Evolutionary conservation across 2,797 vertebrate genomes (phyloP).

Genomic region (Synaphobranchus kaupii): DNA sequence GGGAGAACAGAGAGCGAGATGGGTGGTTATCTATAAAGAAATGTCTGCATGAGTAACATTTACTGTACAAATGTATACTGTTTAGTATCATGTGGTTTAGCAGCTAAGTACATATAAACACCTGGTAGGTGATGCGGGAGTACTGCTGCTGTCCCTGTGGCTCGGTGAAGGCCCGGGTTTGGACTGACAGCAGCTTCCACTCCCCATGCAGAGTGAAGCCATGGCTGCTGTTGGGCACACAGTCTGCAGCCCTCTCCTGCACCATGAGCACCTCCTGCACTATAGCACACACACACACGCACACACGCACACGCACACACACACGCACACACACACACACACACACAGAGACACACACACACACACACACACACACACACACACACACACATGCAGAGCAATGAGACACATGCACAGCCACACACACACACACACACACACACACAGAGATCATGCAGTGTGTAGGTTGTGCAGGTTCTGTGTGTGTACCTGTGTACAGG

Average conservation of each 20-base stretch:
- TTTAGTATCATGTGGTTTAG: too few species aligned
- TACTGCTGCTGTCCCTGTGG: not conserved
- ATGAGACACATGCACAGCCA: too few species aligned
- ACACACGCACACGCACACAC: conserved; percentile 12
- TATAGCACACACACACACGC: not conserved
- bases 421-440: not conserved
- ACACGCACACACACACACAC: conserved; percentile 8
- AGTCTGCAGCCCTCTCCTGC: not conserved
- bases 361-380: not conserved
- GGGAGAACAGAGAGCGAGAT: not conserved
- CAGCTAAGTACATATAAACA: not conserved
- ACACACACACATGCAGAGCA: not conserved
- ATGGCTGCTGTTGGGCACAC: not conserved
- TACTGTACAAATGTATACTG: too few species aligned
- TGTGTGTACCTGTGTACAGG: conserved; percentile 31
- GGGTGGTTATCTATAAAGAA: too few species aligned
- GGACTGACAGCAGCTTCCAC: conserved; percentile 28
- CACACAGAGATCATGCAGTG: not conserved
- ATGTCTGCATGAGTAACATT: too few species aligned
- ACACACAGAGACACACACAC: conserved; percentile 14
- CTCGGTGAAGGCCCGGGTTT: conserved; percentile 18
- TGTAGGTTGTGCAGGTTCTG: not conserved
- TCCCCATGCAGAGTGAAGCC: conserved; percentile 11
- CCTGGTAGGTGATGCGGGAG: conserved; percentile 32
- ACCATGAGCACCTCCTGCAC: conserved; percentile 23